phyloP scores from a whole-genome alignment of 2,888 invertebrate genomes.

The Nipponacmea schrenckii region DNA sequence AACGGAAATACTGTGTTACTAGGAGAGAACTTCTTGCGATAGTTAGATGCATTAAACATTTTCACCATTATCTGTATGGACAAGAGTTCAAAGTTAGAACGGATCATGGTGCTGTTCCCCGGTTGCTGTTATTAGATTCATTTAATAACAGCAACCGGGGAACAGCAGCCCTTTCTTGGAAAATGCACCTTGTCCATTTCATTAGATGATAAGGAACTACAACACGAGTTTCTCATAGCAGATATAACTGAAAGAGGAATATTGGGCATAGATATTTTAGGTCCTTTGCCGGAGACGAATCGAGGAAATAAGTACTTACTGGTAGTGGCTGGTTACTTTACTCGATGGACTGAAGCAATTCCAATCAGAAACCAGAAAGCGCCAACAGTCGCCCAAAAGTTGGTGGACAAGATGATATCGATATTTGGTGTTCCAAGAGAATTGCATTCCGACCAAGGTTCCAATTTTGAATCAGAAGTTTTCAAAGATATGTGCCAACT shows the following conservation, averaged over 20 bases:
- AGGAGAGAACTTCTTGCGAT: too few relatives aligned
- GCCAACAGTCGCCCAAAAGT: background rate
- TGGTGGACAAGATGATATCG: background rate
- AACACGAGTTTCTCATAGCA: too few relatives aligned
- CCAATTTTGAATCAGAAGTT: too few relatives aligned
- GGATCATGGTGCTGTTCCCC: slow-evolving; percentile 28
- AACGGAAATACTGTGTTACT: too few relatives aligned
- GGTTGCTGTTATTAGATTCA: too few relatives aligned
- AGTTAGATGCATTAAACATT: slow-evolving; percentile 31
- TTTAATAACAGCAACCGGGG: too few relatives aligned
- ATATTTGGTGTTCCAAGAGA: background rate
- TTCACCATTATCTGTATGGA: slow-evolving; percentile 32
- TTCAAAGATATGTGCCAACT: slow-evolving; percentile 9
- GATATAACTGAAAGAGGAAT: background rate
- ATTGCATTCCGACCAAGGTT: slow-evolving; percentile 10
- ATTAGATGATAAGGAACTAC: too few relatives aligned
- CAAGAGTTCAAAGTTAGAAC: slow-evolving; percentile 28
- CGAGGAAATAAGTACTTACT: background rate
- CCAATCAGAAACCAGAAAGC: slow-evolving; percentile 1
- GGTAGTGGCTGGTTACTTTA: slow-evolving; percentile 2
- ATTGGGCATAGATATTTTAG: slow-evolving; percentile 1
- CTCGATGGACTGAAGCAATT: slow-evolving; percentile 6
- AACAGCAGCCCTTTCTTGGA: too few relatives aligned
- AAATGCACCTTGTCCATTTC: too few relatives aligned
- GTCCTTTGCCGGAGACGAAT: background rate